These are phyloP conservation scores for Alectoris magna DNA, from an alignment of 2,797 vertebrate species.

Conservation along the genomic window DNA sequence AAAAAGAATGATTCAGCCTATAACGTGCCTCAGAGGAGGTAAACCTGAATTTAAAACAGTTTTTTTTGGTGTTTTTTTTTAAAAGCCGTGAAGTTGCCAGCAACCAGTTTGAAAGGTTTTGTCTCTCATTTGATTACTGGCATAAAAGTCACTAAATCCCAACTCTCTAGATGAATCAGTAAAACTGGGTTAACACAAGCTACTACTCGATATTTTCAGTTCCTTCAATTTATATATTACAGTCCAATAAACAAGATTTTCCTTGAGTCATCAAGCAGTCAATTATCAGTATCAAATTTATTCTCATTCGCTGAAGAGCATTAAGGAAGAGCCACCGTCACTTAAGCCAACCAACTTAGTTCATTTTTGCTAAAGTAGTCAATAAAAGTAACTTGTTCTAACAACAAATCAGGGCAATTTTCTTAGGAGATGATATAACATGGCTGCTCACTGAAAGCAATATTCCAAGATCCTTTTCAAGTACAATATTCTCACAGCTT, in stretches of 20 bases:
- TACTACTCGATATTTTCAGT: slow-evolving; percentile 39
- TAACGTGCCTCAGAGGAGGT: slow-evolving; percentile 4
- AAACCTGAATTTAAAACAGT: slow-evolving; percentile 39
- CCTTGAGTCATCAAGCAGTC: slow-evolving; percentile 61
- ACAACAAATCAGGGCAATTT: neutral
- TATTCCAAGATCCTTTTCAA: neutral
- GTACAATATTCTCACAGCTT: neutral
- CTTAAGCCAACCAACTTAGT: neutral
- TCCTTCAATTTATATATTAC: slow-evolving; percentile 56
- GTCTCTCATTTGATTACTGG: slow-evolving; percentile 53
- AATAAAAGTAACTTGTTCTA: neutral
- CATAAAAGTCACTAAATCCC: slow-evolving; percentile 68
- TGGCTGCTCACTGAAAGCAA: neutral
- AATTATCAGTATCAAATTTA: slow-evolving; percentile 45
- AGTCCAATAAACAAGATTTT: slow-evolving; percentile 52
- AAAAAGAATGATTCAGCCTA: slow-evolving; percentile 49
- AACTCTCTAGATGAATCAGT: slow-evolving; percentile 70
- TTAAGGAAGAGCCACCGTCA: slow-evolving; percentile 6
- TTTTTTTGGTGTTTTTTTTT: neutral
- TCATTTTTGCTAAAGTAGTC: neutral
- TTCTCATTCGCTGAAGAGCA: slow-evolving; percentile 11
- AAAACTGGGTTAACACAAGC: slow-evolving; percentile 63
- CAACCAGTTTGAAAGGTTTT: neutral
- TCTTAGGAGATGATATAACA: neutral
- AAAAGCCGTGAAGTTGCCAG: neutral